Evolutionary conservation across 1,140 invertebrate species (phyloP).

Genomic region (Lasaia peninsularis): DNA sequence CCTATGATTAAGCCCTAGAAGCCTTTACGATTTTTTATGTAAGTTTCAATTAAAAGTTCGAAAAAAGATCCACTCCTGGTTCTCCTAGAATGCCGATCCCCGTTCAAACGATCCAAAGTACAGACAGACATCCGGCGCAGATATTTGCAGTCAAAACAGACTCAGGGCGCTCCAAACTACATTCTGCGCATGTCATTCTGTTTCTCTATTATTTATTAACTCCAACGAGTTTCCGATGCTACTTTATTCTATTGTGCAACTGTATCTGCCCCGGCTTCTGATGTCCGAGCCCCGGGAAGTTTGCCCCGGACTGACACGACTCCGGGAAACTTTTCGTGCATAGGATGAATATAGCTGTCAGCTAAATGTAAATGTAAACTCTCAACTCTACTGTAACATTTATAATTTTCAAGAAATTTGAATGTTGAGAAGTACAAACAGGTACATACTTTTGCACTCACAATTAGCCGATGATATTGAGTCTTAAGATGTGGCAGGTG

Average conservation of each 20-base stretch:
- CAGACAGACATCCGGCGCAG: slow-evolving; percentile 55
- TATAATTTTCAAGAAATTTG: too few relatives aligned
- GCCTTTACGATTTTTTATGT: not conserved
- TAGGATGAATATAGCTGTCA: slow-evolving; percentile 68
- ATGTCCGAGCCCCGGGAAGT: slow-evolving; percentile 64
- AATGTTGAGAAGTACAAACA: not conserved
- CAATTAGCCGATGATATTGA: too few relatives aligned
- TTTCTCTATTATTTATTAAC: slow-evolving; percentile 75
- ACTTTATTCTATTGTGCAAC: slow-evolving; percentile 74
- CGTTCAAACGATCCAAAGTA: slow-evolving; percentile 27
- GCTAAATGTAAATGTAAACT: slow-evolving; percentile 51
- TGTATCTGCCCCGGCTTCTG: slow-evolving; percentile 57
- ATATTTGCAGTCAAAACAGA: slow-evolving; percentile 76
- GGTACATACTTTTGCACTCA: too few relatives aligned
- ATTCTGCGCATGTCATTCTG: slow-evolving; percentile 70
- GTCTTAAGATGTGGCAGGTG: too few relatives aligned
- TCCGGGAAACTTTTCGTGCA: slow-evolving; percentile 68
- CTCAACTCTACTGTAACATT: slow-evolving; percentile 10
- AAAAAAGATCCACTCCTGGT: slow-evolving; percentile 23
- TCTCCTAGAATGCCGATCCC: slow-evolving; percentile 38
- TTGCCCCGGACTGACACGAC: slow-evolving; percentile 53
- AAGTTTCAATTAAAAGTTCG: not conserved
- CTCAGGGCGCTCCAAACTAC: slow-evolving; percentile 49
- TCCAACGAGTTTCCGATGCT: slow-evolving; percentile 74
- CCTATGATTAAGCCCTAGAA: too few relatives aligned